Percentiles rank a stretch among this genome's conserved stretches.
Conservation (phyloP, 2,888 invertebrate genomes). For the Rhingia campestris region DNA sequence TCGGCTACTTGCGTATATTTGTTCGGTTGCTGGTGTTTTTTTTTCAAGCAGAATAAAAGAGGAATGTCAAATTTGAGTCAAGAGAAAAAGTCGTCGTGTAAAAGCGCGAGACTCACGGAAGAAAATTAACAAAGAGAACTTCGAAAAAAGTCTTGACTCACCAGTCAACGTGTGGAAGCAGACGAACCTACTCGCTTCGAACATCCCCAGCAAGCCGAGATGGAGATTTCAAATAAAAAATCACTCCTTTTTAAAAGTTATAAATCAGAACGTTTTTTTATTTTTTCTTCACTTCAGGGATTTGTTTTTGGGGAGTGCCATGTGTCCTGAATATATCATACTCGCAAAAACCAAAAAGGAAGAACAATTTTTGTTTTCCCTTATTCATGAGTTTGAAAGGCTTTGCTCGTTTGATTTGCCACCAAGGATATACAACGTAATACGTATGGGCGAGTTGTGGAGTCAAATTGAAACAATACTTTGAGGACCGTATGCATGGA, state of each 20-base stretch:
- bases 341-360: background rate
- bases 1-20: too few relatives aligned
- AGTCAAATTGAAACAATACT: conserved; percentile 39
- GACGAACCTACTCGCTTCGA: too few relatives aligned
- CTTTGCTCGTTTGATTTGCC: conserved; percentile 14
- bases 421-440: background rate
- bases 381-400: conserved; percentile 25
- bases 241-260: conserved; percentile 14
- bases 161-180: too few relatives aligned
- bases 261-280: conserved; percentile 2
- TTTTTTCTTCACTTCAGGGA: background rate
- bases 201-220: background rate
- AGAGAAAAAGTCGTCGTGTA: too few relatives aligned
- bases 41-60: too few relatives aligned
- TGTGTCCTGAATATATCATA: conserved; percentile 7
- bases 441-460: background rate
- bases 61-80: too few relatives aligned
- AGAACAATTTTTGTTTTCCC: background rate
- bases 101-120: too few relatives aligned
- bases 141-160: too few relatives aligned
- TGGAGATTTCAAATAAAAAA: conserved; percentile 9
- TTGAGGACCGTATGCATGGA: conserved; percentile 13
- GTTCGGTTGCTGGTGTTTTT: too few relatives aligned
- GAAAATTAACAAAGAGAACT: too few relatives aligned
- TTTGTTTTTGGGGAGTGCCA: conserved; percentile 10